A percentile compares a stretch with the other conserved stretches of the same genome.
phyloP scores from a whole-genome alignment of 2,113 vertebrate genomes.

The Ondatra zibethicus region DNA sequence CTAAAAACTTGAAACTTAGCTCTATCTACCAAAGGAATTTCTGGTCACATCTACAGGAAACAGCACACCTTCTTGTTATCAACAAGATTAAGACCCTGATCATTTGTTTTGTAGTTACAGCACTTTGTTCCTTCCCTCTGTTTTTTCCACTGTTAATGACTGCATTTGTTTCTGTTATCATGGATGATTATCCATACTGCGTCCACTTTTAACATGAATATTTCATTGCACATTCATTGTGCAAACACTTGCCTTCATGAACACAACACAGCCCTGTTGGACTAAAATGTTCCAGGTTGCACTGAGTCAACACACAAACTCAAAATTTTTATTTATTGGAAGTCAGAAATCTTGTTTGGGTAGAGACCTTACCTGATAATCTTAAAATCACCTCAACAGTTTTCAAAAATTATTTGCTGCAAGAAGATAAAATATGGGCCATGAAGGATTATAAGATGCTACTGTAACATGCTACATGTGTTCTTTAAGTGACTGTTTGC shows the following conservation, averaged over 20 bases:
- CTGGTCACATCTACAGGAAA: neutral
- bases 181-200: neutral
- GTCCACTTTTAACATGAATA: neutral
- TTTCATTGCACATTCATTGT: neutral
- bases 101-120: neutral
- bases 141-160: neutral
- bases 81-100: neutral
- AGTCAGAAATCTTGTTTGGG: neutral
- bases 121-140: neutral
- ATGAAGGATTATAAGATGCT: neutral
- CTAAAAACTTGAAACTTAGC: conserved; percentile 17
- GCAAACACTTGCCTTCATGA: too few relatives aligned
- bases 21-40: neutral
- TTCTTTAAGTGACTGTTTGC: neutral
- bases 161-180: neutral
- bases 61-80: neutral
- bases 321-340: neutral
- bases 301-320: neutral
- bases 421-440: neutral
- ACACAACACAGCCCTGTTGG: neutral
- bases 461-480: neutral
- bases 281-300: neutral
- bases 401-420: conserved; percentile 1
- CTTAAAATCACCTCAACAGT: neutral
- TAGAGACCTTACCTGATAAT: neutral